These are phyloP conservation scores for Erebia epiphron DNA, from an alignment of 2,888 invertebrate genomes.

Conservation along the genomic window DNA sequence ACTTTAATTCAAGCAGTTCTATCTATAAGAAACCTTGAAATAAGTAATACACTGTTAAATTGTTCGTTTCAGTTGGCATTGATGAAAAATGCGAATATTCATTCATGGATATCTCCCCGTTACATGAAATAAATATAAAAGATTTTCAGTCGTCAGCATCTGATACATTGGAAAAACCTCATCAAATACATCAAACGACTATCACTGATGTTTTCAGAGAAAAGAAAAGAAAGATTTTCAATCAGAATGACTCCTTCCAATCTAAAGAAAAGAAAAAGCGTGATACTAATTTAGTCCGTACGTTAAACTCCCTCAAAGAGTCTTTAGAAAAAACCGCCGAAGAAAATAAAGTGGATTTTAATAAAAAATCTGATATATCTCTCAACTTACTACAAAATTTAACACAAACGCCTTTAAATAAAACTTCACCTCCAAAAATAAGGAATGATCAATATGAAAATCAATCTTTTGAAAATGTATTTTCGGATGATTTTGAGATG, in stretches of 20 bases:
- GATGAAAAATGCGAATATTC: conserved; percentile 68
- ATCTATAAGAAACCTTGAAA: not conserved
- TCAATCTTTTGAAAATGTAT: conserved; percentile 39
- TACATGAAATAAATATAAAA: not conserved
- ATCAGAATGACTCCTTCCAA: conserved; percentile 47
- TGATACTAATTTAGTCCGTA: conserved; percentile 57
- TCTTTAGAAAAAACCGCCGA: conserved; percentile 57
- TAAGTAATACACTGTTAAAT: conserved; percentile 11
- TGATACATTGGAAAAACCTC: not conserved
- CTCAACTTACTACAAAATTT: conserved; percentile 46
- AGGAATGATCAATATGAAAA: conserved; percentile 22
- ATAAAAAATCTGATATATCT: conserved; percentile 45
- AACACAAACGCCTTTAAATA: conserved; percentile 12
- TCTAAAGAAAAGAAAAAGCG: conserved; percentile 69
- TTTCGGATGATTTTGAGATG: conserved; percentile 27
- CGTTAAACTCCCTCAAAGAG: conserved; percentile 59
- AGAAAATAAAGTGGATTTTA: conserved; percentile 48
- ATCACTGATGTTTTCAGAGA: conserved; percentile 56
- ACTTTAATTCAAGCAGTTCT: not conserved
- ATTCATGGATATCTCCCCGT: conserved; percentile 55
- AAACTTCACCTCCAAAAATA: not conserved
- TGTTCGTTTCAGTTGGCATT: conserved; percentile 75
- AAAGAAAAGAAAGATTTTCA: conserved; percentile 59
- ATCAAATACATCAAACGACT: conserved; percentile 28
- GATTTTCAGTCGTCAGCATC: not conserved